Base-by-base conservation (phyloP, 2,888 invertebrate species). In the Amphipyra tragopoginis region DNA sequence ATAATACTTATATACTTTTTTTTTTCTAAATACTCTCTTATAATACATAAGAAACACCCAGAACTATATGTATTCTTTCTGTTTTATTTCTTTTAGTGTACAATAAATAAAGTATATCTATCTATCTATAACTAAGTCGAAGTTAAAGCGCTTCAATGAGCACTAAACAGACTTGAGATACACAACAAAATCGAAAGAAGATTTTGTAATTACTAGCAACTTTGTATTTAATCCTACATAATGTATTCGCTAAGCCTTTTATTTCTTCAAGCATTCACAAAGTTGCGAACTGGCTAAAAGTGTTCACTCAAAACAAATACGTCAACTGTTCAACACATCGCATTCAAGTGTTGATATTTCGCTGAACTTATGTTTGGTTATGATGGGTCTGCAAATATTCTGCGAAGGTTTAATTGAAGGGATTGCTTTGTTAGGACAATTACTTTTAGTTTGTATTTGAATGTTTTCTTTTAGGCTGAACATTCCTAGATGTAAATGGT, bases 301-400 rank as follows among this genome's bases (percentile, higher is more conserved):
- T 64, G 69, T 54, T 26, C 15, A 44, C 42, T 49, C 57, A 65
- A 59, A 73, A 77, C 73, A 75, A 78, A 80, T 72, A 78, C 77
- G 75, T 70, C 74, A 65, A 74, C 42, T 4, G 13, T 13, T 15
- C 39, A 33, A 14, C 58, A 65, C 55, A 43, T 44, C 59, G 58
- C 45, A 29, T 51, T 68, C 21, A 49, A 68, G 72, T 73, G 66
- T 59, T 66, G 60, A 51, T 65, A 52, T 48, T 61, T 60, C 51
- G 11, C 45, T 60, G 42, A 45, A 66, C 54, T 58, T 57, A 69
- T 60, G 63, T 56, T 72, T 61, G 40, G 62, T 38, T 62, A 50
- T 64, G 65, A 76, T 73, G 61, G 52, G 36, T 72, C 64, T 44
- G 66, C 54, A 75, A 83, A 76, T 75, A 73, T 72, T 64, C 36